These are phyloP conservation scores for Alethe diademata DNA, from an alignment of 2,113 vertebrate species.

Conservation along the genomic window DNA sequence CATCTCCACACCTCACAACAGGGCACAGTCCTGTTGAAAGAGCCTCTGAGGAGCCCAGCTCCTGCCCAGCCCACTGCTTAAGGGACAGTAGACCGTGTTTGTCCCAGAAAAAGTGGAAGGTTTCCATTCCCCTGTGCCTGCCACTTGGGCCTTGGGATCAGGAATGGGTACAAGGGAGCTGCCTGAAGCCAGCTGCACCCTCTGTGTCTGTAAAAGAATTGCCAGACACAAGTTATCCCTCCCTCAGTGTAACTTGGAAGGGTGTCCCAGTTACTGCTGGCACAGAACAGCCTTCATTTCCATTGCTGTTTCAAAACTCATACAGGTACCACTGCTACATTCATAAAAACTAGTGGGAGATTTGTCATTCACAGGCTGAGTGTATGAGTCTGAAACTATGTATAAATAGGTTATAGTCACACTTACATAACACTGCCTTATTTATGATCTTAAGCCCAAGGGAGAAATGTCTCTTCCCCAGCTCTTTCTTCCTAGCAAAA, in stretches of 20 bases:
- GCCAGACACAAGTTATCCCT: not conserved
- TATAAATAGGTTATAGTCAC: conserved; percentile 51
- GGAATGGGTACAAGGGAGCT: not conserved
- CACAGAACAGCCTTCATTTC: not conserved
- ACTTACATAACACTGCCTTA: conserved; percentile 53
- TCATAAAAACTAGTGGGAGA: conserved; percentile 11
- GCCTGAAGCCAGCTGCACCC: not conserved
- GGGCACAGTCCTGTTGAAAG: not conserved
- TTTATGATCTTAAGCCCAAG: conserved; percentile 49
- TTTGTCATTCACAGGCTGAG: conserved; percentile 33
- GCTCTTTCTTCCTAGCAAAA: conserved; percentile 29
- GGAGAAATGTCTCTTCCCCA: conserved; percentile 20
- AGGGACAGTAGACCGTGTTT: not conserved
- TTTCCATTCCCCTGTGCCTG: not conserved
- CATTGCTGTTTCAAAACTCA: not conserved
- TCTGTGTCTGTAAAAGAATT: not conserved
- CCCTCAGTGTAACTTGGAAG: not conserved
- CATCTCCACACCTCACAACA: not conserved
- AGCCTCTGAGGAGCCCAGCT: not conserved
- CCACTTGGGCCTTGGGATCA: not conserved
- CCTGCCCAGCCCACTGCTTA: rapidly evolving
- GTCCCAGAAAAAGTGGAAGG: not conserved
- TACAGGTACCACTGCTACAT: not conserved
- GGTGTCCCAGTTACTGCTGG: not conserved
- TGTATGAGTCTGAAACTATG: conserved; percentile 9